Conservation (phyloP, 2,888 invertebrate genomes). For the Aplocera efformata region DNA sequence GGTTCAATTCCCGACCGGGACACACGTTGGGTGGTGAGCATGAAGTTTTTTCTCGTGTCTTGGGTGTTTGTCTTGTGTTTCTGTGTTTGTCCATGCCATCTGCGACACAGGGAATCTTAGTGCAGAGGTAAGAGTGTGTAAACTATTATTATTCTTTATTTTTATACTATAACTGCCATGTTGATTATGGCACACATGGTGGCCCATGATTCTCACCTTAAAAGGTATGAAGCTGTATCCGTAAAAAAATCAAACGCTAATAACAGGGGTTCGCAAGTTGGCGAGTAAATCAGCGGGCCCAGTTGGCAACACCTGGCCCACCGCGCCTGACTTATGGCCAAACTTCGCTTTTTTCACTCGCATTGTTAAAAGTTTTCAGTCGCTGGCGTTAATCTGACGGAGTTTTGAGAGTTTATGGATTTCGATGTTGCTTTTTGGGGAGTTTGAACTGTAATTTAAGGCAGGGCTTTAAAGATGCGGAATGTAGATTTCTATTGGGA, state of each 20-base stretch:
- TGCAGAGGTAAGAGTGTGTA: too few species aligned
- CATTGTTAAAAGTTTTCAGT: constrained; percentile 27
- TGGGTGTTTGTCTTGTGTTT: too few species aligned
- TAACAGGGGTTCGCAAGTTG: constrained; percentile 32
- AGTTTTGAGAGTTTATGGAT: constrained; percentile 26
- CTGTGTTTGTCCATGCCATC: too few species aligned
- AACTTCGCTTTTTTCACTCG: constrained; percentile 33
- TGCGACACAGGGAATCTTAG: too few species aligned
- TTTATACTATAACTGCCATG: too few species aligned
- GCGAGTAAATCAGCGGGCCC: constrained; percentile 37
- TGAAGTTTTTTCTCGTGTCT: too few species aligned
- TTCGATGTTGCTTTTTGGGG: constrained; percentile 24
- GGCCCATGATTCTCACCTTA: not conserved
- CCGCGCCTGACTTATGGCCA: constrained; percentile 33
- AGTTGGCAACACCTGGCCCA: constrained; percentile 38
- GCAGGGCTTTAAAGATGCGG: not conserved
- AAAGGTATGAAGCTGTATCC: constrained; percentile 12
- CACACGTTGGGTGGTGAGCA: too few species aligned
- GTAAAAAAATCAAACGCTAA: constrained; percentile 23
- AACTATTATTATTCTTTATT: too few species aligned
- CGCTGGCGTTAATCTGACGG: constrained; percentile 28
- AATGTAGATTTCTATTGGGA: too few species aligned
- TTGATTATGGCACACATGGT: too few species aligned
- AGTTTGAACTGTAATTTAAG: constrained; percentile 12
- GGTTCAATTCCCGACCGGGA: too few species aligned